A percentile compares a stretch with the other conserved stretches of the same genome.
These are phyloP conservation scores for Panagrolaimus sp. DNA, from an alignment of 1,140 invertebrate species.

Conservation along the genomic window DNA sequence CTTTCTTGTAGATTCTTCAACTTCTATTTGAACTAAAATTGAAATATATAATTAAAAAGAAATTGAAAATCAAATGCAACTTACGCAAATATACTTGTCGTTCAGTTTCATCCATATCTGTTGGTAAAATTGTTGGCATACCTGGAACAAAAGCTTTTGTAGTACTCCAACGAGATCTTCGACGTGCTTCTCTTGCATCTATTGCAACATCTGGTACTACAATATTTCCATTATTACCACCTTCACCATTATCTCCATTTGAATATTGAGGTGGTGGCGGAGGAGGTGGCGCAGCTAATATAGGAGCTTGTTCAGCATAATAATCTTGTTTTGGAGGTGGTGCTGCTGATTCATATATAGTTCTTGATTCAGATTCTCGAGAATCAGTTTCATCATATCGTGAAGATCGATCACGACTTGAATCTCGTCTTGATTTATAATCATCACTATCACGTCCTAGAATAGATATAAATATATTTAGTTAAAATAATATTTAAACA, in stretches of 20 bases:
- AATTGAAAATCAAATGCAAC: no score
- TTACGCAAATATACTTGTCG: conserved; percentile 51
- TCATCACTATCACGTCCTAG: not conserved
- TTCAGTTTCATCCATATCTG: conserved; percentile 51
- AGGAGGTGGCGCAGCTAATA: not conserved
- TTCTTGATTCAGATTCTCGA: not conserved
- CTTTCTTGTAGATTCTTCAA: conserved; percentile 54
- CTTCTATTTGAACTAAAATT: conserved; percentile 38
- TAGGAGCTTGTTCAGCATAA: no score
- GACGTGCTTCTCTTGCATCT: not conserved
- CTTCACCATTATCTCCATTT: no score
- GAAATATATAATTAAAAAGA: no score
- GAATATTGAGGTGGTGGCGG: not conserved
- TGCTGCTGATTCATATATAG: not conserved
- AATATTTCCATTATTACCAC: no score
- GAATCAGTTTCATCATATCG: not conserved
- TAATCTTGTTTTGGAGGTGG: no score
- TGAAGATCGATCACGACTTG: not conserved
- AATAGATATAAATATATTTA: no score
- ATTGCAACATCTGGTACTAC: no score
- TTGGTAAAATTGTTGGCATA: conserved; percentile 57
- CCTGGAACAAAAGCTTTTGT: conserved; percentile 56
- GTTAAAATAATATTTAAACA: not conserved
- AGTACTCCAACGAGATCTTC: conserved; percentile 52
- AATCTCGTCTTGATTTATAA: not conserved